Evolutionary conservation across 92 coral and sea anemone species (phyloP), one percentile per base, ranked within the genome.

Genomic region (Heteractis magnifica): DNA sequence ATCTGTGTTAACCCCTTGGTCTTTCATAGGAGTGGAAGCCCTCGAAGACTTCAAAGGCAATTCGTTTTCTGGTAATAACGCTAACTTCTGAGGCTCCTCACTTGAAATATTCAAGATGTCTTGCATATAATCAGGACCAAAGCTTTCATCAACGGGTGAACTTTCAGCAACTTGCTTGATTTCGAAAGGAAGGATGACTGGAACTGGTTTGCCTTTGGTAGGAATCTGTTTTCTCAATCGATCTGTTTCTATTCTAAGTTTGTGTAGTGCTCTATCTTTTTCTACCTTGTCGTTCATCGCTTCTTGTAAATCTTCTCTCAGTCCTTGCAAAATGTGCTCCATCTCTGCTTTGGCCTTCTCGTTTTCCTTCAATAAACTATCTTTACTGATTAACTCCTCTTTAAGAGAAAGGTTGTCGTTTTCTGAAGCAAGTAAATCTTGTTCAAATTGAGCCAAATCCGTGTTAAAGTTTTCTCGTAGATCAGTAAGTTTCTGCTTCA

Each of bases 371-470:
- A 80, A 59, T 60, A 85, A 76, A 81, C 77, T 49, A 80, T 85
- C 34, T 11, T 62, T 51, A 56, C 86, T 88, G 75, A 90, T 93
- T 68, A 87, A 84, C 77, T 87, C 90, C 81, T 83, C 53, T 79
- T 94, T 94, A 8, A 91, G 68, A 9, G 89, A 84, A 71, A 89
- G 77, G 86, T 90, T 83, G 65, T 92, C 93, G 72, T 94, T 81
- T 56, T 85, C 93, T 79, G 90, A 80, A 82, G 64, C 79, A 0
- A 84, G 73, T 6, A 93, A 86, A 16, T 90, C 95, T 85, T 79
- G 87, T 70, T 90, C 92, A n/a, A 93, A 89, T 56, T 94, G 93
- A 64, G 87, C 87, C 79, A 91, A 81, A 15, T 94, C 98, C 15
- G 88, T 77, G 53, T 60, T 86, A 75, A 92, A 88, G 71, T 82